Conservation (phyloP, 2,113 vertebrate species). For the Felis catus region F.catus_Fca126_mat1.0 CM031412.1:48859001-48859500, state of each 20-base stretch:
- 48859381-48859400: neutral
- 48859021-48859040: neutral
- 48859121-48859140: neutral
- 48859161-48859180: neutral
- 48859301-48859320: constrained; percentile 15
- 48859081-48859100: neutral
- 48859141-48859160: neutral
- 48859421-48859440: neutral
- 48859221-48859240: neutral
- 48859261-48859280: neutral
- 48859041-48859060: neutral
- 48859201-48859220: neutral
- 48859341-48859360: neutral
- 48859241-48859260: neutral
- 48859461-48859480: constrained; percentile 37
- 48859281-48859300: neutral
- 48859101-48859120: neutral
- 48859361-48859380: neutral
- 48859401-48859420: neutral
- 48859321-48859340: neutral
- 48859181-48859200: neutral
- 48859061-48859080: neutral
- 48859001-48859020: neutral
- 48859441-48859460: neutral
- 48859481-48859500: neutral